Base-by-base conservation (phyloP, 2,797 vertebrate species). In the Microctenopoma lineatum region DNA sequence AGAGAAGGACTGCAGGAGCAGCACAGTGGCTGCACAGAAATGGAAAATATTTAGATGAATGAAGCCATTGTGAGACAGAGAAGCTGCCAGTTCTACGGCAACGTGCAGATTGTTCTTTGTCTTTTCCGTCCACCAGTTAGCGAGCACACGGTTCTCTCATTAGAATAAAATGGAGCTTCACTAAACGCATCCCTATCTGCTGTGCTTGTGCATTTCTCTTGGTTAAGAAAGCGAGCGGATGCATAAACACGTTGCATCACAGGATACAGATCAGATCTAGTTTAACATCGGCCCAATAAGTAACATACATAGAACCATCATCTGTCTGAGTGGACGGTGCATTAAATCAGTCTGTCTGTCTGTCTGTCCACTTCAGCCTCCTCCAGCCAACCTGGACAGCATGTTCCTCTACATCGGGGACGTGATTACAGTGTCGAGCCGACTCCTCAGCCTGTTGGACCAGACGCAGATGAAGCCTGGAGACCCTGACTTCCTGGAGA, bases 381-480 rank as follows among this genome's bases (percentile, higher is more conserved):
- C 95, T 0, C 93, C 89, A 5, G 79, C 87, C 44, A 93, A 97
- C 84, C 89, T 98, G 90, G 94, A 96, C 77, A 89, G 93, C 75
- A 94, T 98, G 86, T 98, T 98, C 72, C 95, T 95, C 51, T 92
- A 96, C 90, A 92, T 94, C 0, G 94, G 97, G 0, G 96, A 96
- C 8, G 93, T 99, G 86, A 94, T 97, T 5, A 73, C 90, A 0
- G 92, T 97, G 52, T 97, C 96, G 2, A 81, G 80, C 44, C 91
- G 88, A 16, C 92, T 99, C 42, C 93, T 98, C 81, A 92, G 89
- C 57, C 87, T 89, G 27, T 83, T 98, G 53, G 94, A 98, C 84
- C 94, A 93, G 78, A 79, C 80, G 0, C 77, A 87, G 50, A 62
- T 87, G 0, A 69, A 67, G 0, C 69, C 87, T 6, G 89, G 71